Conservation (phyloP, 2,113 vertebrate genomes). For the Podarcis muralis region DNA sequence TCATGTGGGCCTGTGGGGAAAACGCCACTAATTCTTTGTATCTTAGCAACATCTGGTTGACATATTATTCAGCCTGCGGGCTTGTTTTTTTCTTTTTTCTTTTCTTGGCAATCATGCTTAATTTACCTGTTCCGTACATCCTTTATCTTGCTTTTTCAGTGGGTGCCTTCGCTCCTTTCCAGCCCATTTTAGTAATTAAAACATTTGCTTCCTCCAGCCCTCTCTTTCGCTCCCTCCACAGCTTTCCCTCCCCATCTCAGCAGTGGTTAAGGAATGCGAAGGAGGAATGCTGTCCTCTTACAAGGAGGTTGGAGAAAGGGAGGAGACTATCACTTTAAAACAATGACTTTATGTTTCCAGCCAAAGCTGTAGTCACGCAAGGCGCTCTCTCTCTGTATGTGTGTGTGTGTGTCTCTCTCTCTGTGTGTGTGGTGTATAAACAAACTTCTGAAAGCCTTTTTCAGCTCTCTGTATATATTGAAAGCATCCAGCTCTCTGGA, state of each 20-base stretch:
- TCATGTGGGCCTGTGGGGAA: not conserved
- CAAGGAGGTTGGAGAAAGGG: slow-evolving; percentile 24
- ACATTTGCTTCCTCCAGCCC: slow-evolving; percentile 2
- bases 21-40: slow-evolving; percentile 16
- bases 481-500: not conserved
- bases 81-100: not conserved
- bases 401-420: not conserved
- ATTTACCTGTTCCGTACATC: slow-evolving; percentile 23
- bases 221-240: not conserved
- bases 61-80: slow-evolving; percentile 16
- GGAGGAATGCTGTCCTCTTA: slow-evolving; percentile 25
- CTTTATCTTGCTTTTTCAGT: not conserved
- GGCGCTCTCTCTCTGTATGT: not conserved
- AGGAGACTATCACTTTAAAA: slow-evolving; percentile 25
- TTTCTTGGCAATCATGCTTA: slow-evolving; percentile 2
- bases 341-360: slow-evolving; percentile 38
- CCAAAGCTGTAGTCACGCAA: slow-evolving; percentile 29
- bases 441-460: slow-evolving; percentile 46
- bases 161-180: not conserved
- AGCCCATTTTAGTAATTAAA: slow-evolving; percentile 21
- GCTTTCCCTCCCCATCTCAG: slow-evolving; percentile 6
- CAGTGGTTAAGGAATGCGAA: slow-evolving; percentile 22
- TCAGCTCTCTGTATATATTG: not conserved
- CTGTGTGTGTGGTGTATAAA: not conserved
- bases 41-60: slow-evolving; percentile 30